Conservation (phyloP, 2,797 vertebrate genomes). For the Yasuhikotakia modesta region DNA sequence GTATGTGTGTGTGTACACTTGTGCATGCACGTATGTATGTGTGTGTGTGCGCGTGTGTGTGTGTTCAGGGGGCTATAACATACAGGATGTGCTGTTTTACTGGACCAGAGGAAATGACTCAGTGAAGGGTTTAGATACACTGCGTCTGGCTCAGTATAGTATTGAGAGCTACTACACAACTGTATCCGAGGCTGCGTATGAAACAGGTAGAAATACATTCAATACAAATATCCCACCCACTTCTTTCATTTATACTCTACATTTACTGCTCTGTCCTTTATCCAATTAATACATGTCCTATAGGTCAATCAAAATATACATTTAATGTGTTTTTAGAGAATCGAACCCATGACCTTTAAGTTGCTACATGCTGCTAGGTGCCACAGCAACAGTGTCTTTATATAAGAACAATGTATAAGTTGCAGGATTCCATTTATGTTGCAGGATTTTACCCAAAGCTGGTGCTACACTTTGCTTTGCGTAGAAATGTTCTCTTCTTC, state of each 20-base stretch:
- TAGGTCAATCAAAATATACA: background rate
- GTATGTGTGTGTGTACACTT: too few species aligned
- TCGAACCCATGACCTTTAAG: too few species aligned
- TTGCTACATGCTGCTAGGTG: too few species aligned
- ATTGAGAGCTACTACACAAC: conserved; percentile 89
- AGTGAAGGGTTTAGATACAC: conserved; percentile 83
- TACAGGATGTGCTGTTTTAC: conserved; percentile 89
- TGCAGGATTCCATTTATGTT: background rate
- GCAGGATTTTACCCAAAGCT: conserved; percentile 85
- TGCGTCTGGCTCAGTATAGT: conserved; percentile 87
- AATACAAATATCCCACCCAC: background rate
- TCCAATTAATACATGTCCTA: background rate
- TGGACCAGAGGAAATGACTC: conserved; percentile 92
- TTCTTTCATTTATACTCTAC: background rate
- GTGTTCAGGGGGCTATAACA: conserved; percentile 86
- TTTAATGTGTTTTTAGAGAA: too few species aligned
- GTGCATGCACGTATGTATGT: too few species aligned
- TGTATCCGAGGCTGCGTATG: conserved; percentile 85
- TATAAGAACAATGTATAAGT: too few species aligned
- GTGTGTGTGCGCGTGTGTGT: conserved; percentile 28
- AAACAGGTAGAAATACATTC: conserved; percentile 77
- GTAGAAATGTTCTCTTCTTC: conserved; percentile 89
- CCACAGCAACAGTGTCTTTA: too few species aligned
- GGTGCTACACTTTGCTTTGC: conserved; percentile 88
- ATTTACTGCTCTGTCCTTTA: background rate